A percentile compares a stretch with the other conserved stretches of the same genome.
These are phyloP conservation scores for Pempheris klunzingeri DNA, from an alignment of 2,797 vertebrate species.

Conservation along the genomic window DNA sequence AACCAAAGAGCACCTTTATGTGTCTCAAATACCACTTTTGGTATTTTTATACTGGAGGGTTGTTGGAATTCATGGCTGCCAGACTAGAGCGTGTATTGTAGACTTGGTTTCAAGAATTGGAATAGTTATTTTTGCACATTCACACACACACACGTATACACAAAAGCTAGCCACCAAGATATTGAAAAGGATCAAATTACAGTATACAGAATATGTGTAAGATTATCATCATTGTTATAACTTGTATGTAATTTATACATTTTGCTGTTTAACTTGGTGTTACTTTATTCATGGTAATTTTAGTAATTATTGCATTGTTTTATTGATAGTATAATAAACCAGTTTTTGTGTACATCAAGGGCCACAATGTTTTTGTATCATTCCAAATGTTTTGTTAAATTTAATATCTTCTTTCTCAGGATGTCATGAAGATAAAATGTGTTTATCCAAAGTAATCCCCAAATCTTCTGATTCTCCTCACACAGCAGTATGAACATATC, in stretches of 20 bases:
- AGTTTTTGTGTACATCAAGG: not conserved
- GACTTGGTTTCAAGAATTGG: not conserved
- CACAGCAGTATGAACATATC: constrained; percentile 53
- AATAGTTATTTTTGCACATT: not conserved
- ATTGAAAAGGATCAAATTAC: not conserved
- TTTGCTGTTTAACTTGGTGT: not conserved
- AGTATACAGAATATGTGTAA: not conserved
- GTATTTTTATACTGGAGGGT: not conserved
- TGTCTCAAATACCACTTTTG: not conserved
- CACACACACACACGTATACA: not conserved
- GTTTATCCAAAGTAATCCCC: not conserved
- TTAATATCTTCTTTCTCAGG: not conserved
- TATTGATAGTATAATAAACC: not conserved
- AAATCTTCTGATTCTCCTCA: constrained; percentile 9
- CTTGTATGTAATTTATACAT: not conserved
- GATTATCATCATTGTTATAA: not conserved
- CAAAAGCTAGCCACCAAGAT: not conserved
- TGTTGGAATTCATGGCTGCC: not conserved
- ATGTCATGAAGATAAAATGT: not conserved
- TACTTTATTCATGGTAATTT: not conserved
- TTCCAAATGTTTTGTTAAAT: not conserved
- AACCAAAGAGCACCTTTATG: too few species aligned
- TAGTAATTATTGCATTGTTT: not conserved
- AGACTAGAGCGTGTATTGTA: not conserved
- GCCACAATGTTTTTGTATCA: not conserved